phyloP scores from a whole-genome alignment of 2,113 vertebrate species.

The Pseudolaguvia tuberculata region DNA sequence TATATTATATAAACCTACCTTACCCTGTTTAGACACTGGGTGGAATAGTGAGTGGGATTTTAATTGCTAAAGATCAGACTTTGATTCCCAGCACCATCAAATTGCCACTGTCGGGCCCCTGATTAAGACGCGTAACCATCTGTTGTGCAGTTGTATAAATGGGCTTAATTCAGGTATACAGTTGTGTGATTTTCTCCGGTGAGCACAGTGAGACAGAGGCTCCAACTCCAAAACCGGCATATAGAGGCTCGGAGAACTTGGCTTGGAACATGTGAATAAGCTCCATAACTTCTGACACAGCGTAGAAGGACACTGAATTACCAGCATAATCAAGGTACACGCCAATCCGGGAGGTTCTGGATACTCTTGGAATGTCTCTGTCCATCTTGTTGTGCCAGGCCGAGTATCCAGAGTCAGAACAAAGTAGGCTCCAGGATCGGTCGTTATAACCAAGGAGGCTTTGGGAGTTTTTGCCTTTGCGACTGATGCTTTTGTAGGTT shows the following conservation, averaged over 20 bases:
- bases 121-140: too few species aligned
- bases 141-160: too few species aligned
- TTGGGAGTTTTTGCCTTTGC: slow-evolving; percentile 68
- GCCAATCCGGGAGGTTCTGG: slow-evolving; percentile 69
- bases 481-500: slow-evolving; percentile 73
- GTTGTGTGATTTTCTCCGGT: slow-evolving; percentile 49
- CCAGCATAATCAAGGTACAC: slow-evolving; percentile 75
- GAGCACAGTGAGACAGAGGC: slow-evolving; percentile 67
- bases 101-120: too few species aligned
- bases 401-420: slow-evolving; percentile 77
- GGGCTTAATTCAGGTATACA: slow-evolving; percentile 32
- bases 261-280: slow-evolving; percentile 77
- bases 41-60: neutral
- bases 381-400: slow-evolving; percentile 80
- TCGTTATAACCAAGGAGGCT: slow-evolving; percentile 83
- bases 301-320: slow-evolving; percentile 78
- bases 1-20: too few species aligned
- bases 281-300: slow-evolving; percentile 68
- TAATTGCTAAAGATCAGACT: too few species aligned
- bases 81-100: too few species aligned
- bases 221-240: slow-evolving; percentile 86
- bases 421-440: slow-evolving; percentile 86
- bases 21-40: neutral
- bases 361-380: slow-evolving; percentile 60
- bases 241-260: slow-evolving; percentile 75